These are phyloP conservation scores for Clarias macrocephalus DNA, from an alignment of 2,113 vertebrate genomes.

Conservation along the genomic window DNA sequence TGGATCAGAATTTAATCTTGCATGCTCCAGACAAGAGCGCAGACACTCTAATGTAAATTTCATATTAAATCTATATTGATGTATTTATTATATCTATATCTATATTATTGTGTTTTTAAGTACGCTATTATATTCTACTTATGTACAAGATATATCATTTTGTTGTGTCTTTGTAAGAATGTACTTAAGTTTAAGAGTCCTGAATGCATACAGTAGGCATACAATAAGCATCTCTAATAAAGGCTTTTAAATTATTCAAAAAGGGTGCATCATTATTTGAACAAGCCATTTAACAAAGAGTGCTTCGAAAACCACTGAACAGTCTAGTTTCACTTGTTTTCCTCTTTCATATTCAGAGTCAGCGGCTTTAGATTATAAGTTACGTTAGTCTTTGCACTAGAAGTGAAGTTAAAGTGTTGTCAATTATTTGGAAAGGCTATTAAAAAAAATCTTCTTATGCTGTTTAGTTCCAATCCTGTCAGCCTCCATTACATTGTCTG, in stretches of 20 bases:
- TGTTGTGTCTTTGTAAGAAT: neutral
- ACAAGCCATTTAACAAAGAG: neutral
- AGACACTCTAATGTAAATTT: neutral
- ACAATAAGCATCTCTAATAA: neutral
- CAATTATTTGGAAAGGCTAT: neutral
- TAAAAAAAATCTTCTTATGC: neutral
- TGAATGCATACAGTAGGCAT: neutral
- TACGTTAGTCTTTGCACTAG: neutral
- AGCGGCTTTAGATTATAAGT: neutral
- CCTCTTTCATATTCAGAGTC: neutral
- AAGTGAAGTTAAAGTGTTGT: too few relatives aligned
- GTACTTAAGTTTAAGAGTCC: neutral
- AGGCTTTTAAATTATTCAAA: neutral
- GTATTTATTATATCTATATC: too few relatives aligned
- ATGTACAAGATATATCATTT: neutral
- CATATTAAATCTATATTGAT: neutral
- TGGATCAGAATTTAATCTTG: neutral
- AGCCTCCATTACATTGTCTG: too few relatives aligned
- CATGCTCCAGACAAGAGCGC: neutral
- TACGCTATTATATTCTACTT: neutral
- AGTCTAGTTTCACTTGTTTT: neutral
- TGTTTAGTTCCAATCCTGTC: too few relatives aligned
- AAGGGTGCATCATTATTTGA: neutral
- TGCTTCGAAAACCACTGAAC: neutral
- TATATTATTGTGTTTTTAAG: neutral